These are phyloP conservation scores for Stictonetta naevosa DNA, from an alignment of 2,113 vertebrate species.

Conservation along the genomic window DNA sequence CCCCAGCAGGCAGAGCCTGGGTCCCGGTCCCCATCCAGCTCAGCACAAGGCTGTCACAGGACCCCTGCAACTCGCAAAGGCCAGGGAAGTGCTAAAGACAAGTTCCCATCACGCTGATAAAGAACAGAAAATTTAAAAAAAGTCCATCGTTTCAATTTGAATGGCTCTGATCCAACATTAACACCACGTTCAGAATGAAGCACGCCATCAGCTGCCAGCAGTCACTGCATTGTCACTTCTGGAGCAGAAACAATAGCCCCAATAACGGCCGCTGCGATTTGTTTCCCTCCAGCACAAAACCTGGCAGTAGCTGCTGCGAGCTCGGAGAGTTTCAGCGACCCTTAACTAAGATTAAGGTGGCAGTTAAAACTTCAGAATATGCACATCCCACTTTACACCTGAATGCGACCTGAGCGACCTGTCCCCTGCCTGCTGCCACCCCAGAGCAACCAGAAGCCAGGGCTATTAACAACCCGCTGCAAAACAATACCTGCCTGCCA, in stretches of 20 bases:
- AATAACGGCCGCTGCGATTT: background rate
- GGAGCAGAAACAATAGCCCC: background rate
- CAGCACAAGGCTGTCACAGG: background rate
- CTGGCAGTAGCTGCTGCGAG: background rate
- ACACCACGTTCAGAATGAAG: background rate
- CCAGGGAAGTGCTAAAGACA: background rate
- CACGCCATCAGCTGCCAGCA: background rate
- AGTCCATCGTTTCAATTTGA: background rate
- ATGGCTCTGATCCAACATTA: background rate
- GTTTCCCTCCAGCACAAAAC: background rate
- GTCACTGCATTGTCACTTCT: background rate
- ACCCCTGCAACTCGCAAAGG: background rate
- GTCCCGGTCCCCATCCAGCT: background rate
- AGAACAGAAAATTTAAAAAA: background rate
- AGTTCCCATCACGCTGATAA: background rate
- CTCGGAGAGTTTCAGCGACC: background rate
- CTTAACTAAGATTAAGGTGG: background rate
- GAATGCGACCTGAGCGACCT: constrained; percentile 8
- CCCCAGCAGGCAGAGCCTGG: rapidly evolving
- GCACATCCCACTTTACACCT: constrained; percentile 34
- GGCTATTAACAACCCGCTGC: constrained; percentile 7
- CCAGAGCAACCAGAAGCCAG: background rate
- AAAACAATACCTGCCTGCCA: constrained; percentile 45
- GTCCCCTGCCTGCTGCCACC: background rate
- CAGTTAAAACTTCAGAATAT: constrained; percentile 29